These are phyloP conservation scores for Limnephilus auricula DNA, from an alignment of 2,888 invertebrate species.

Conservation along the genomic window DNA sequence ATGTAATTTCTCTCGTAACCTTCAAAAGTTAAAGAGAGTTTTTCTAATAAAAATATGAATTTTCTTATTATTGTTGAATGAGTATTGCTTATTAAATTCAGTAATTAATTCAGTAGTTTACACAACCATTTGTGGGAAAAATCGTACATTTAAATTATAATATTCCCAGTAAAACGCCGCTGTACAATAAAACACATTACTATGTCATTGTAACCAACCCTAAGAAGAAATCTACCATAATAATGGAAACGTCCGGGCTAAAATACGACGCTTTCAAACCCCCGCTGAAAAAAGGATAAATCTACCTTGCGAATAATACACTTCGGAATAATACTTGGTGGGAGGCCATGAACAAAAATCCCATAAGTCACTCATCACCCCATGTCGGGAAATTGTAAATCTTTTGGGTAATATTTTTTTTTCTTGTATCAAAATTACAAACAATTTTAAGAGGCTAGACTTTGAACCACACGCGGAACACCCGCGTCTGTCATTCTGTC, in stretches of 20 bases:
- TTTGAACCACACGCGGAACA: no score
- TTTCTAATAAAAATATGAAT: no score
- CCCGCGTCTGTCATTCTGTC: no score
- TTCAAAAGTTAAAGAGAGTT: no score
- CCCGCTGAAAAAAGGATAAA: constrained; percentile 44
- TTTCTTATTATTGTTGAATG: no score
- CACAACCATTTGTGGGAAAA: background rate
- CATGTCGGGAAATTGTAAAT: background rate
- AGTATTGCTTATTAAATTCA: no score
- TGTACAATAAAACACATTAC: background rate
- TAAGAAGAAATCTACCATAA: constrained; percentile 48
- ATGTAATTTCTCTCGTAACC: no score
- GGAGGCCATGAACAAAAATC: constrained; percentile 14
- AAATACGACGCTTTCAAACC: constrained; percentile 59
- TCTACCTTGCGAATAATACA: background rate
- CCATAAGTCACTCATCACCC: constrained; percentile 13
- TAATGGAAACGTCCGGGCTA: constrained; percentile 62
- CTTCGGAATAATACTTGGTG: background rate
- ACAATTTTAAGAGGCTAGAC: background rate
- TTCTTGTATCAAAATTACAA: background rate
- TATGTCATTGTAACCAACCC: background rate
- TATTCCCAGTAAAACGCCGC: background rate
- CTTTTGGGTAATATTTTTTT: background rate
- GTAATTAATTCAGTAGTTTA: background rate
- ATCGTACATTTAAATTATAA: background rate